phyloP scores from a whole-genome alignment of 2,888 invertebrate genomes.

The Apodemia duryi region DNA sequence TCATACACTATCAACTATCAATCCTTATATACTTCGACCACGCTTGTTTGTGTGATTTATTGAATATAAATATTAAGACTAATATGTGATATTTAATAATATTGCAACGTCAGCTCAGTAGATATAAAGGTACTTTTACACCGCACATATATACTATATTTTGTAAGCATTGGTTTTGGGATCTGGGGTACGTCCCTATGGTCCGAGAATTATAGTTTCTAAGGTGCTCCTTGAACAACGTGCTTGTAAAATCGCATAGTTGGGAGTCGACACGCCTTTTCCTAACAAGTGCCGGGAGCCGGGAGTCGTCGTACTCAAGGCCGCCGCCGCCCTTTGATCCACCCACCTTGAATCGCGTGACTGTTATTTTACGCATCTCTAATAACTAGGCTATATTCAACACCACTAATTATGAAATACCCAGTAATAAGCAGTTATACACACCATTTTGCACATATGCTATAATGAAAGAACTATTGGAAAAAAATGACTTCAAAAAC shows the following conservation, averaged over 20 bases:
- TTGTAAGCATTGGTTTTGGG: not conserved
- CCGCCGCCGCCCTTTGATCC: slow-evolving; percentile 78
- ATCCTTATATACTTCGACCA: too few species aligned
- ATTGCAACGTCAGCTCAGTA: not conserved
- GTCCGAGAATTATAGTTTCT: slow-evolving; percentile 8
- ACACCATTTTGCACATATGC: slow-evolving; percentile 4
- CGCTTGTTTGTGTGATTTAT: too few species aligned
- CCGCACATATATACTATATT: not conserved
- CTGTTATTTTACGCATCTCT: slow-evolving; percentile 53
- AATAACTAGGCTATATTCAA: slow-evolving; percentile 40
- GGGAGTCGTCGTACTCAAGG: slow-evolving; percentile 76
- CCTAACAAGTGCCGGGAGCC: slow-evolving; percentile 71
- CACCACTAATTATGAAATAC: slow-evolving; percentile 15
- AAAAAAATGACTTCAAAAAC: slow-evolving; percentile 7
- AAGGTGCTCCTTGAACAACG: slow-evolving; percentile 23
- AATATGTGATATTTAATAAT: not conserved
- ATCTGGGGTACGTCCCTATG: not conserved
- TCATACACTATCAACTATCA: too few species aligned
- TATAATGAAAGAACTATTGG: not conserved
- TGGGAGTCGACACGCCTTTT: slow-evolving; percentile 76
- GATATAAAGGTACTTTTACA: slow-evolving; percentile 1
- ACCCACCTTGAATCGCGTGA: slow-evolving; percentile 77
- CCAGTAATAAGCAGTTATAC: slow-evolving; percentile 10
- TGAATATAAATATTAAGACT: not conserved
- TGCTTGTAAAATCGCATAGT: slow-evolving; percentile 50